These are phyloP conservation scores for Cavia aperea DNA, from an alignment of 2,113 vertebrate species.

Conservation along the genomic window DNA sequence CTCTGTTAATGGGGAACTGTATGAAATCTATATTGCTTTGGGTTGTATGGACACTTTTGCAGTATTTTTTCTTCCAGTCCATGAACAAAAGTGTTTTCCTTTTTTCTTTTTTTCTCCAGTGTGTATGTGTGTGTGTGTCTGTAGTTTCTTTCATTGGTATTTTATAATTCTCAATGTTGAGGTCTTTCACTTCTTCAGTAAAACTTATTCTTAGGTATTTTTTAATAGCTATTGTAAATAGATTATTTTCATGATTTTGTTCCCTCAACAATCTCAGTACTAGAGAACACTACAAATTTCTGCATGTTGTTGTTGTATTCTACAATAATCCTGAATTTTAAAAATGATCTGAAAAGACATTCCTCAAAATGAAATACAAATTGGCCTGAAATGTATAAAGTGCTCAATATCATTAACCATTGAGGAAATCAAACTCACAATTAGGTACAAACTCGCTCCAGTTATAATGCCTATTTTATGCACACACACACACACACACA, in stretches of 20 bases:
- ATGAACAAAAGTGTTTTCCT: neutral
- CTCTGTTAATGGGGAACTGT: neutral
- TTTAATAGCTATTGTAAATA: neutral
- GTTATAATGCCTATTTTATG: neutral
- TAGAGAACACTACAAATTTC: neutral
- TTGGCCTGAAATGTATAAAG: neutral
- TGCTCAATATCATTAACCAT: neutral
- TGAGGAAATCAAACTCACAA: neutral
- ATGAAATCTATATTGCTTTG: neutral
- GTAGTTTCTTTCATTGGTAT: neutral
- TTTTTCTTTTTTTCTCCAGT: neutral
- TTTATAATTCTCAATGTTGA: neutral
- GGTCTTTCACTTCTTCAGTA: neutral
- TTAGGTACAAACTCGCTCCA: neutral
- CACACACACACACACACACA: too few species aligned
- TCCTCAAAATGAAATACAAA: neutral
- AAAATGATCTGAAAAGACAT: neutral
- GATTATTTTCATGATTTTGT: neutral
- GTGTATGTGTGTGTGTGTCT: neutral
- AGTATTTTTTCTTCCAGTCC: neutral
- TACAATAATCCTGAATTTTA: neutral
- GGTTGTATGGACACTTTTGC: neutral
- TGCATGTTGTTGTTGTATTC: neutral
- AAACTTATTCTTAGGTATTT: neutral
- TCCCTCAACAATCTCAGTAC: neutral